Base-by-base conservation (phyloP, 2,888 invertebrate genomes). In the Scaptomyza tumidula region DNA sequence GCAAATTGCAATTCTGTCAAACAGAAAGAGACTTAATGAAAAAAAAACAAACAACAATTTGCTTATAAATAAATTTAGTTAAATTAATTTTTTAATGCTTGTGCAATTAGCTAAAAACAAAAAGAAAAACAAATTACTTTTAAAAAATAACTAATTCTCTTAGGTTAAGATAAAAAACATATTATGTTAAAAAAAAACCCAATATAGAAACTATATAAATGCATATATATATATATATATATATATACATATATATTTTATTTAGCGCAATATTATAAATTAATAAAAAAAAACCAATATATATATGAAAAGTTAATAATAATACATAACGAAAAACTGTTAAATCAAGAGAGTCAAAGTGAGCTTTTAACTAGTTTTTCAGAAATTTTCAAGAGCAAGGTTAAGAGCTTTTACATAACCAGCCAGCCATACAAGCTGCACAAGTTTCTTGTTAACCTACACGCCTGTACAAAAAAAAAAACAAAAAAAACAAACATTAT, bases 211-310 rank as follows among this genome's bases (percentile, higher is more conserved):
- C 59, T 59, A 62, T 67, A 63, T 31, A 65, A 55, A 66, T 58
- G 33, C 63, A 69, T 57, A 71, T 55, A 33, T 10, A 33, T 33
- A 33, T 33, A 70, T 37, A 69, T 57, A 71, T 55, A 33, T 10
- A 33, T 33, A 33, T 33, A 70, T 37, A 62, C 9, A 33, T 33
- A 70, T 39, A 57, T 44, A 56, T 48, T 80, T 81, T 78, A 80
- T 86, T 83, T 83, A 83, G 83, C 83, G 80, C 83, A 86, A 83
- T 83, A 83, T 83, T 86, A 78, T 75, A 69, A 60, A 72, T 65
- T 73, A 75, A 85, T 58, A 74, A 80, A 75, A 54, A 43, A 35
- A 41, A 41, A 68, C 13, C 0, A 37, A 37, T 37, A 41, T 41
- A 39, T 14, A 14, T 56, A 69, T 35, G 50, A 50, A 50, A 50